Conservation (phyloP, 2,113 vertebrate species). For the Cricetomys ansorgei region DNA sequence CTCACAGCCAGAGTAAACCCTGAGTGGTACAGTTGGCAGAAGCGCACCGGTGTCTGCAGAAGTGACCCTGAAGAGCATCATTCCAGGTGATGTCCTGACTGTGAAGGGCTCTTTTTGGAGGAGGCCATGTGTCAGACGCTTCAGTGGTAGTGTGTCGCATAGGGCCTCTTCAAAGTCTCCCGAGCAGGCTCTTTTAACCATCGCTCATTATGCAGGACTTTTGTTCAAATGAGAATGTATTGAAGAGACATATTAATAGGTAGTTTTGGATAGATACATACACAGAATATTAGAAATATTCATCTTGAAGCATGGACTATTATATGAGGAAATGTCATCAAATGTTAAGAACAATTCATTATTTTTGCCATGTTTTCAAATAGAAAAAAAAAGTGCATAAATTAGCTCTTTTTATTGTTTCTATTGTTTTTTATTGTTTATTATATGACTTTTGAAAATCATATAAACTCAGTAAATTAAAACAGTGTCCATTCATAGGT, state of each 20-base stretch:
- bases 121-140: neutral
- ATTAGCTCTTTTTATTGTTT: neutral
- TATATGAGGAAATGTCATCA: neutral
- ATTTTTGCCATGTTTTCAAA: slow-evolving; percentile 32
- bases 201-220: neutral
- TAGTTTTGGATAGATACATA: neutral
- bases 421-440: too few species aligned
- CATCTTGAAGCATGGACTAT: neutral
- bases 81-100: neutral
- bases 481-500: neutral
- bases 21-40: neutral
- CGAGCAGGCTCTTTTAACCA: neutral
- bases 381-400: neutral
- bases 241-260: neutral
- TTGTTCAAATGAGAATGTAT: neutral
- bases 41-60: too few species aligned
- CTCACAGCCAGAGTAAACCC: neutral
- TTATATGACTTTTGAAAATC: too few species aligned
- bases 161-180: neutral
- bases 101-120: neutral
- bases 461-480: neutral
- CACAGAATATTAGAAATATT: slow-evolving; percentile 9
- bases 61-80: neutral
- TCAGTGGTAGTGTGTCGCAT: neutral
- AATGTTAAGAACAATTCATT: neutral